phyloP scores from a whole-genome alignment of 2,888 invertebrate species.

The Catocala sponsa region DNA sequence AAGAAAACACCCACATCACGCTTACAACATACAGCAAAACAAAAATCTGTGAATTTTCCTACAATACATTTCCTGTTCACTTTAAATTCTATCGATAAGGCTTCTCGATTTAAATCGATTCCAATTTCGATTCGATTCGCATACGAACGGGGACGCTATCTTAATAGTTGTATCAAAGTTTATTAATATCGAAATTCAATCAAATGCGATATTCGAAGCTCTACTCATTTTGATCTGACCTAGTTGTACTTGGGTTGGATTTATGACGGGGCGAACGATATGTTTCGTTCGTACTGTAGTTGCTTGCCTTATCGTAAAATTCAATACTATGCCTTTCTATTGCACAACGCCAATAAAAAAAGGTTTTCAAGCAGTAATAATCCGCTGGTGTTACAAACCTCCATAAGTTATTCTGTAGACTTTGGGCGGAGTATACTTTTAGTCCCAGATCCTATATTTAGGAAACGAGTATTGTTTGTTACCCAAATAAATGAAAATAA shows the following conservation, averaged over 20 bases:
- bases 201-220: slow-evolving; percentile 12
- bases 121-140: slow-evolving; percentile 18
- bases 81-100: slow-evolving; percentile 24
- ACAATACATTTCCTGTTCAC: slow-evolving; percentile 7
- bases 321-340: too few relatives aligned
- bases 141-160: slow-evolving; percentile 19
- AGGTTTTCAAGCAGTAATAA: too few relatives aligned
- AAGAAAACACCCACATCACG: neutral
- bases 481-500: too few relatives aligned
- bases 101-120: slow-evolving; percentile 29
- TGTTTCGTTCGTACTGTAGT: neutral
- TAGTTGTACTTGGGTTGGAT: slow-evolving; percentile 7
- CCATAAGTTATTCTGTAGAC: too few relatives aligned
- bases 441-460: too few relatives aligned
- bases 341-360: too few relatives aligned
- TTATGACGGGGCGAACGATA: neutral
- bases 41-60: too few relatives aligned
- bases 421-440: too few relatives aligned
- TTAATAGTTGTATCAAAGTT: slow-evolving; percentile 29
- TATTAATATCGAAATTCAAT: slow-evolving; percentile 40
- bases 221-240: slow-evolving; percentile 7
- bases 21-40: neutral
- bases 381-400: too few relatives aligned
- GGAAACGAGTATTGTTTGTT: too few relatives aligned
- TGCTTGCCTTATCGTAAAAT: too few relatives aligned